Evolutionary conservation across 2,888 invertebrate species (phyloP).

Genomic region (Melanostoma scalare): DNA sequence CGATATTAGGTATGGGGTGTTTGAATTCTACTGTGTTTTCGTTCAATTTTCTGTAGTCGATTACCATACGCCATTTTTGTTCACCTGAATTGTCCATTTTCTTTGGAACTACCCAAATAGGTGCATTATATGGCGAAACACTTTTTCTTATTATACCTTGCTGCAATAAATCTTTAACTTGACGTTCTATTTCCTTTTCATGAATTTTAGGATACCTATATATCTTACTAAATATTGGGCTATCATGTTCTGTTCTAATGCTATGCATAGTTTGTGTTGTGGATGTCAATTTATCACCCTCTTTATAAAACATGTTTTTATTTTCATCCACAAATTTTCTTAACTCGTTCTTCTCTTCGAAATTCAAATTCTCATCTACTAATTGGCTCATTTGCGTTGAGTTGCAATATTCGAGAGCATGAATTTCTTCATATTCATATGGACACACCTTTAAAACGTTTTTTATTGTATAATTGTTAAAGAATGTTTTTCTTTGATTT

Average conservation of each 20-base stretch:
- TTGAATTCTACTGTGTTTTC: conserved; percentile 17
- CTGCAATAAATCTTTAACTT: background rate
- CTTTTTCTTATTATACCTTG: conserved; percentile 8
- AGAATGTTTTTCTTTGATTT: background rate
- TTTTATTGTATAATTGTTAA: too few species aligned
- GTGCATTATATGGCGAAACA: background rate
- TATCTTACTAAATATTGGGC: background rate
- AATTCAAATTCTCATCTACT: too few species aligned
- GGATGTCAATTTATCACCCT: too few species aligned
- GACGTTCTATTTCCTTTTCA: background rate
- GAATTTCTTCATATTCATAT: too few species aligned
- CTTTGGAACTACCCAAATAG: background rate
- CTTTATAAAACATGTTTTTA: too few species aligned
- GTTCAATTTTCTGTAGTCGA: background rate
- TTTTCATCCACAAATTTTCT: too few species aligned
- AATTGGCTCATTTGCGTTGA: too few species aligned
- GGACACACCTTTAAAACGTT: too few species aligned
- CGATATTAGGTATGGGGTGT: conserved; percentile 53
- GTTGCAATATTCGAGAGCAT: too few species aligned
- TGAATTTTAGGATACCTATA: conserved; percentile 6
- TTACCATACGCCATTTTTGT: too few species aligned
- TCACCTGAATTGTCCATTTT: background rate
- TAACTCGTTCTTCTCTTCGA: too few species aligned
- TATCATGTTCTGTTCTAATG: conserved; percentile 2
- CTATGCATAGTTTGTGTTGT: background rate